A percentile compares a stretch with the other conserved stretches of the same genome.
phyloP scores from a whole-genome alignment of 2,888 invertebrate species.

The Epinotia bilunana region DNA sequence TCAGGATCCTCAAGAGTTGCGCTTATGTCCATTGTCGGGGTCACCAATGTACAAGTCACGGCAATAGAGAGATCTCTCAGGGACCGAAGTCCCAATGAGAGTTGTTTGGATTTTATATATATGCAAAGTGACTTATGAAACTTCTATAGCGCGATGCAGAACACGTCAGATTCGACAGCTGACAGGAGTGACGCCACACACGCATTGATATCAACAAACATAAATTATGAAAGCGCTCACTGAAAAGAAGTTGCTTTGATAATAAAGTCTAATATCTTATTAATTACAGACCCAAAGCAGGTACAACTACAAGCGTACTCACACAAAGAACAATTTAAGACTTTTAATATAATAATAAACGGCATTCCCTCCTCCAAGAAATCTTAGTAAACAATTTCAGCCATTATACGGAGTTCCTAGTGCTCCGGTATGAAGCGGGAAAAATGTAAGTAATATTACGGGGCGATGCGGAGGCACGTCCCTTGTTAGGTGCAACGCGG shows the following conservation, averaged over 20 bases:
- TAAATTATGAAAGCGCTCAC: no score
- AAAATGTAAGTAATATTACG: constrained; percentile 43
- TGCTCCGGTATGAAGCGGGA: constrained; percentile 28
- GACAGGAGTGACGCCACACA: no score
- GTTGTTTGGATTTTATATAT: no score
- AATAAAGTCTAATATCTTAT: not conserved
- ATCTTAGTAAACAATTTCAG: constrained; percentile 27
- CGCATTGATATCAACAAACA: not conserved
- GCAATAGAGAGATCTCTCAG: no score
- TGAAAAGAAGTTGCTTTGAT: not conserved
- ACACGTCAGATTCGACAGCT: no score
- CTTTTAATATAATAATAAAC: constrained; percentile 1
- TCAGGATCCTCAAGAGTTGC: no score
- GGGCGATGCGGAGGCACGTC: constrained; percentile 38
- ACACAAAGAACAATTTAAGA: not conserved
- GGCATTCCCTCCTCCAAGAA: not conserved
- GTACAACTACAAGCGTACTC: not conserved
- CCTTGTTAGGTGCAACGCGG: constrained; percentile 38
- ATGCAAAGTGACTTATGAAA: no score
- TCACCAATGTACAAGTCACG: no score
- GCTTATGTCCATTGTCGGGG: no score
- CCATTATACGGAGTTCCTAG: constrained; percentile 33
- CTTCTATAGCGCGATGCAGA: no score
- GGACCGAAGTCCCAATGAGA: no score
- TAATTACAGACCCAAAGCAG: not conserved